Evolutionary conservation across 2,113 vertebrate species (phyloP).

Genomic region (Anhinga anhinga): DNA sequence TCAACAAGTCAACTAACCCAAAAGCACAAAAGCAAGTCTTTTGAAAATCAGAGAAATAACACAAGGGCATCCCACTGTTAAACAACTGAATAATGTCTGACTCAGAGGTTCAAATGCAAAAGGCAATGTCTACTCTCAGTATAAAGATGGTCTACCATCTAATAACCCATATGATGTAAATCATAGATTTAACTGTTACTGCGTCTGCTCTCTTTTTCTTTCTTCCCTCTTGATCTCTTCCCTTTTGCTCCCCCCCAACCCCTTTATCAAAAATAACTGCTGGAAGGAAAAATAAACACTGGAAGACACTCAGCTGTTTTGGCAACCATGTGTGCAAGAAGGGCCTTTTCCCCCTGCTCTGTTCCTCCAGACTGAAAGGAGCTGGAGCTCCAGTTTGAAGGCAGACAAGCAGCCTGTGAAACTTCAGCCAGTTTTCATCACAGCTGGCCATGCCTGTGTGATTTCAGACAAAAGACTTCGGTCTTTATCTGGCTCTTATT

Average conservation of each 20-base stretch:
- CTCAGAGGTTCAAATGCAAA: neutral
- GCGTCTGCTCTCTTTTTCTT: neutral
- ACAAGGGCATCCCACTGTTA: neutral
- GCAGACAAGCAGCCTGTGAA: slow-evolving; percentile 77
- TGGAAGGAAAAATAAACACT: slow-evolving; percentile 60
- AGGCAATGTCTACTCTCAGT: neutral
- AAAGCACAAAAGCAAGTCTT: neutral
- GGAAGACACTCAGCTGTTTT: slow-evolving; percentile 28
- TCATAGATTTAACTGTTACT: neutral
- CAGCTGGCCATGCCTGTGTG: slow-evolving; percentile 75
- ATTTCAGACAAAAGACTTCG: slow-evolving; percentile 81
- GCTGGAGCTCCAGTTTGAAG: slow-evolving; percentile 45
- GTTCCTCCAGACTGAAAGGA: slow-evolving; percentile 59
- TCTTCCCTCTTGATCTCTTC: neutral
- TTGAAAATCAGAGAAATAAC: neutral
- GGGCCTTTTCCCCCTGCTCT: slow-evolving; percentile 30
- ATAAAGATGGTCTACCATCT: neutral
- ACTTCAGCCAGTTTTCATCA: slow-evolving; percentile 79
- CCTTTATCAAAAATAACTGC: slow-evolving; percentile 44
- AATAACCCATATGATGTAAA: neutral
- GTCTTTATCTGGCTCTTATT: slow-evolving; percentile 80
- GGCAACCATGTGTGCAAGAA: slow-evolving; percentile 42
- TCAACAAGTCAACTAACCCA: neutral
- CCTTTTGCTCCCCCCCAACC: neutral
- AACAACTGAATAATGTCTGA: neutral